Base-by-base conservation (phyloP, 1,140 invertebrate species). In the Eupristina koningsbergeri region DNA sequence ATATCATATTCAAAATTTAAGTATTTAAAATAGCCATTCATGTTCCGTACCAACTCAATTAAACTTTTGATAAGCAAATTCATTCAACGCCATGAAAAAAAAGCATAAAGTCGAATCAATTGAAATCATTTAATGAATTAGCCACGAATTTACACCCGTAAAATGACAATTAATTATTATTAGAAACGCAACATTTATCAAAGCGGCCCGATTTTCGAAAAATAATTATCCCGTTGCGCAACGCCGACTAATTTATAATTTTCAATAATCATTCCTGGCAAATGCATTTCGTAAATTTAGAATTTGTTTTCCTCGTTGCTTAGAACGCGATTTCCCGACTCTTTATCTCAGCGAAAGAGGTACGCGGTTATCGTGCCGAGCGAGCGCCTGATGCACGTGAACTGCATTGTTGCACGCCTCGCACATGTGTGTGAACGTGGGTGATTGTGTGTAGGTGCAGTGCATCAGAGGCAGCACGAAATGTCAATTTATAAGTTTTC, bases 381-480 rank as follows among this genome's bases (percentile, higher is more conserved):
- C 39, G 67, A 71, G 36, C 36, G 67, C 39, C 29, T 67, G 61
- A 83, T 58, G 50, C 61, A 22, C 15, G n/a, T 61, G 58, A 36
- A n/a, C 69, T 47, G 73, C 81, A 64, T 76, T 83, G 63, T 76
- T 77, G 58, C 71, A 77, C 73, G 81, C 39, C 31, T 67, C 67
- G 22, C 19, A 31, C 31, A 15, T 67, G 39, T n/a, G 67, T 41
- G 22, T 36, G 36, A n/a, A n/a, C n/a, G n/a, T n/a, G n/a, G n/a
- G n/a, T n/a, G n/a, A n/a, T n/a, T 67, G 39, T n/a, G 67, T 41
- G 22, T 36, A 22, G 26, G 67, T 41, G 39, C 67, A 7, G 36
- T 41, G 67, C 26, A 71, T 71, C 67, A 36, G 67, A 71, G 41
- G 67, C 11, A 26, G 67, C 41, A 31, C 67, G 47, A 61, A 73